Evolutionary conservation across 2,888 invertebrate genomes (phyloP), one percentile per base, ranked within the genome.

Genomic region (Nasonovia ribisnigri): DNA sequence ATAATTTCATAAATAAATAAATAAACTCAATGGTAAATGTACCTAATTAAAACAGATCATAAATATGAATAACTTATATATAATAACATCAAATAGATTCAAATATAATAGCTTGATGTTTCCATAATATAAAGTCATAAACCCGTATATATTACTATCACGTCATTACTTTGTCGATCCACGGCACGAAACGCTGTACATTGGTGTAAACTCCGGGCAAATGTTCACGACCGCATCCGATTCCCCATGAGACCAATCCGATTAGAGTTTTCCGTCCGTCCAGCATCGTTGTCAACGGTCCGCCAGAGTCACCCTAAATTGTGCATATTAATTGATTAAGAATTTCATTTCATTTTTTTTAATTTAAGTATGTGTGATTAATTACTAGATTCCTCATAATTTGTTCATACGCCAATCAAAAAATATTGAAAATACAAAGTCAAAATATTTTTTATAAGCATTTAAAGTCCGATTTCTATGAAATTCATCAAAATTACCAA

Each of bases 191-290:
- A 95, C 98, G 98, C 95, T 98, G 98, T 95, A 98, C 98, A 95
- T 98, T 98, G 1, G 98, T 98, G 95, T 98, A 98, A 11, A 98
- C 98, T 3, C 98, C 98, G 0, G 98, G 98, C 16, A 98, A 96
- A 95, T 98, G 98, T 95, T 98, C 98, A 0, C 98, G 96, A 0
- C 98, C 98, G 95, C 98, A 98, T 94, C 98, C 98, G 95, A 98
- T 98, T 94, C 98, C 98, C 98, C 98, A 98, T 0, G 98, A 98
- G 0, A 98, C 98, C 0, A 98, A 96, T 0, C 98, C 98, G 77
- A 98, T 98, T 43, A 98, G 96, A 67, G 98, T 98, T 96, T 98
- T 97, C 89, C 98, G 97, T 10, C 98, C 98, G 94, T 98, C 98
- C 93, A 98, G 96, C 51, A 98, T 97, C 95, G 98, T 97, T 0